Conservation (phyloP, 2,113 vertebrate species). For the Copsychus sechellarum region DNA sequence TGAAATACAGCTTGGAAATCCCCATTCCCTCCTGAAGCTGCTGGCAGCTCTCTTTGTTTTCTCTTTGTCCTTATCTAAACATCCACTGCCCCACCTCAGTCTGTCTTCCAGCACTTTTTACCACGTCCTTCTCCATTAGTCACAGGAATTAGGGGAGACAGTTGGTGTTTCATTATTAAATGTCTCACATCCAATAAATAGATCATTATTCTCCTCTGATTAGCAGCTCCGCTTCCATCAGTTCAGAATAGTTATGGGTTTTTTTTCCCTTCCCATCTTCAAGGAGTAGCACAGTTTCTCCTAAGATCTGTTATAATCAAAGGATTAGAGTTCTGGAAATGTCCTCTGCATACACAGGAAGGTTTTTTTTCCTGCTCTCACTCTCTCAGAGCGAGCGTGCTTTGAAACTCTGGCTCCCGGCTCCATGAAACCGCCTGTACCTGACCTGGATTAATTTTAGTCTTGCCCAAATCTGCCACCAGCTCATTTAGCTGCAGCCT, state of each 20-base stretch:
- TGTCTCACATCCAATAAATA: slow-evolving; percentile 18
- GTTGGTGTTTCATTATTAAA: slow-evolving; percentile 34
- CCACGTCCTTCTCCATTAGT: background rate
- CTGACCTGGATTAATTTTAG: slow-evolving; percentile 48
- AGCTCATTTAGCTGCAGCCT: background rate
- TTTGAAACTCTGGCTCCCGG: slow-evolving; percentile 7
- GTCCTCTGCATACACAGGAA: slow-evolving; percentile 6
- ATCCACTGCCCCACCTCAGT: background rate
- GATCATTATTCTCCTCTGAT: slow-evolving; percentile 50
- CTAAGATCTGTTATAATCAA: slow-evolving; percentile 46
- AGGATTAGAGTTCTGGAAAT: slow-evolving; percentile 33
- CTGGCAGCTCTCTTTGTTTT: background rate
- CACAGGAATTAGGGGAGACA: slow-evolving; percentile 20
- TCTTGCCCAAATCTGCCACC: background rate
- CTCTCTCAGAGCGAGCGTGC: background rate
- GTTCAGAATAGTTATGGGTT: background rate
- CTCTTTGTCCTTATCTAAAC: background rate
- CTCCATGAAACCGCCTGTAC: background rate
- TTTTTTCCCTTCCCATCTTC: background rate
- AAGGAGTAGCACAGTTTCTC: slow-evolving; percentile 17
- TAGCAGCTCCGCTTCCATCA: background rate
- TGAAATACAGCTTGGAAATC: background rate
- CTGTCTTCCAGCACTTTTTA: background rate
- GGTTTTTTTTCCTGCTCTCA: background rate
- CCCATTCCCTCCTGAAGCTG: background rate